Evolutionary conservation across 2,113 vertebrate species (phyloP), one percentile per base, ranked within the genome.

Genomic region (Chaenocephalus aceratus): DNA sequence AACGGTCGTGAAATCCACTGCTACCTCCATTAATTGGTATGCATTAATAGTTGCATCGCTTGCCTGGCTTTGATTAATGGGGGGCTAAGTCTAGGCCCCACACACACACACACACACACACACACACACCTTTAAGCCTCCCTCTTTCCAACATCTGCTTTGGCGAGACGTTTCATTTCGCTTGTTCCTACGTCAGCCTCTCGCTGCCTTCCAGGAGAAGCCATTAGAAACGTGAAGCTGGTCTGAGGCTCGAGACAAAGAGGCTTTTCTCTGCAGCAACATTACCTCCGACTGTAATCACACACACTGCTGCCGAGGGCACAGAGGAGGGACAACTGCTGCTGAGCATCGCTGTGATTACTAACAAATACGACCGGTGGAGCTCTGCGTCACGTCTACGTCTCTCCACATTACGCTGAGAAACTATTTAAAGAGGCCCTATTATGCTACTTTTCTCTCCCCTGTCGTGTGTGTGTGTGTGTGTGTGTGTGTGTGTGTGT

Each of bases 131-230:
- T 51, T 26, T 30, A 26, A 69, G 60, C 44, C 48, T 36, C 46
- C 63, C 54, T 82, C 58, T 52, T 74, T 66, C 79, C 77, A 79
- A 90, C 90, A 85, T 92, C 83, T 90, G 88, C 67, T 72, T 82
- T 62, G 81, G 77, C 63, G 8, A 93, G 89, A 90, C 83, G 21
- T 82, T 89, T 82, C 63, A 79, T 90, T 90, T 75, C 46, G n/a
- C 81, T 73, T 41, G 64, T 21, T 21, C 21, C 83, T 90, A 77
- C 82, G 70, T 91, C 86, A 90, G 62, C n/a, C 57, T 14, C 76
- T 65, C 61, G 6, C 71, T 12, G 64, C 66, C 74, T 85, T 77
- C 79, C 88, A 86, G 72, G 77, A 60, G 72, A 82, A 80, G 72
- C 70, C 65, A 72, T 86, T 88, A 82, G 75, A 79, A 89, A 84